These are phyloP conservation scores for Orthosia incerta DNA, from an alignment of 2,888 invertebrate species.

Conservation along the genomic window DNA sequence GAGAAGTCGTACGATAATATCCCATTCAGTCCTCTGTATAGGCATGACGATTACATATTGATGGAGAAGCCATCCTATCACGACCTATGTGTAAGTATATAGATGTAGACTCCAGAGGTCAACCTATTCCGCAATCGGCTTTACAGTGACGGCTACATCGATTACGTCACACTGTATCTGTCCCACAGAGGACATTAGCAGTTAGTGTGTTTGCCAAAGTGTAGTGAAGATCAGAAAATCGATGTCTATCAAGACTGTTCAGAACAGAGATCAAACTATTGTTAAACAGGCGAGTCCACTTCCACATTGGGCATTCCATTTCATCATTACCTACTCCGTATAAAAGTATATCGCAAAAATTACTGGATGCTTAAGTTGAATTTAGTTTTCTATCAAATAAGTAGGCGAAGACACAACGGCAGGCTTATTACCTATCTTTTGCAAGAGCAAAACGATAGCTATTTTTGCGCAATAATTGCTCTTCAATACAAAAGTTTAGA, in stretches of 20 bases:
- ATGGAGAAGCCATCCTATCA: constrained; percentile 30
- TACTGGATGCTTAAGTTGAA: neutral
- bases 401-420: neutral
- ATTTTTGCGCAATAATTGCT: too few species aligned
- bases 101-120: constrained; percentile 49
- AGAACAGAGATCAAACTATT: neutral
- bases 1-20: constrained; percentile 10
- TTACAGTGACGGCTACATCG: constrained; percentile 57
- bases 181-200: constrained; percentile 57
- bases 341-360: too few species aligned
- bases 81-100: constrained; percentile 15
- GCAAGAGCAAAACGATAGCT: too few species aligned
- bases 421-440: too few species aligned
- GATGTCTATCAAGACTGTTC: neutral
- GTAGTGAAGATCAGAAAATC: constrained; percentile 26
- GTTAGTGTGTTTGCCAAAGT: constrained; percentile 50
- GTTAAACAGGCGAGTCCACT: neutral
- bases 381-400: too few species aligned
- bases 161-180: constrained; percentile 60
- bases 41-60: constrained; percentile 38
- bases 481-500: too few species aligned
- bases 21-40: constrained; percentile 8
- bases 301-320: neutral
- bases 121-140: constrained; percentile 53
- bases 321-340: neutral